A percentile compares a stretch with the other conserved stretches of the same genome.
phyloP scores from a whole-genome alignment of 2,888 invertebrate genomes.

The Heliconius cydno region DNA sequence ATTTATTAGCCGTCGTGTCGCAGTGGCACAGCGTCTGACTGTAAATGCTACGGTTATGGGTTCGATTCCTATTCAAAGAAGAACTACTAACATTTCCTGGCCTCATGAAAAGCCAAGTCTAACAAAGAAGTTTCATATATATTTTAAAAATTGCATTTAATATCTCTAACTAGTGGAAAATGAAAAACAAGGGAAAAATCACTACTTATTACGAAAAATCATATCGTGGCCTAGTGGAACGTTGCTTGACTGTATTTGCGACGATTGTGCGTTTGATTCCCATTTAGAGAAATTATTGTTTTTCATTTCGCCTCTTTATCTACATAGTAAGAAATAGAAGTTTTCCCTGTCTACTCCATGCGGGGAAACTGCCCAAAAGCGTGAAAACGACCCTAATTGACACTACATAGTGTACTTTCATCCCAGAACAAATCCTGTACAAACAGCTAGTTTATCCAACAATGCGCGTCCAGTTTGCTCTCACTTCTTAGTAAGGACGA shows the following conservation, averaged over 20 bases:
- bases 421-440: not conserved
- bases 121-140: too few species aligned
- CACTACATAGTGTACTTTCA: not conserved
- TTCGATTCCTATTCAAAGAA: not conserved
- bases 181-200: too few species aligned
- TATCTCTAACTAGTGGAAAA: too few species aligned
- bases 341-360: too few species aligned
- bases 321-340: not conserved
- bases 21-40: not conserved
- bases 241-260: not conserved
- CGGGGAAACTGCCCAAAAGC: not conserved
- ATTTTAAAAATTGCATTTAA: too few species aligned
- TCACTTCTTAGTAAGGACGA: not conserved
- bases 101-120: too few species aligned
- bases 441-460: slow-evolving; percentile 16
- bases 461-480: not conserved
- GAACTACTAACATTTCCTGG: too few species aligned
- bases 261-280: not conserved
- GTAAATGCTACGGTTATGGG: not conserved
- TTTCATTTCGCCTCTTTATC: too few species aligned
- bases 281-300: not conserved
- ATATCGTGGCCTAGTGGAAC: not conserved
- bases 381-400: not conserved
- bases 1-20: not conserved
- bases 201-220: too few species aligned